Percentiles rank a stretch among this genome's conserved stretches.
Evolutionary conservation across 1,140 invertebrate species (phyloP).

Genomic region (Glomeris maerens): DNA sequence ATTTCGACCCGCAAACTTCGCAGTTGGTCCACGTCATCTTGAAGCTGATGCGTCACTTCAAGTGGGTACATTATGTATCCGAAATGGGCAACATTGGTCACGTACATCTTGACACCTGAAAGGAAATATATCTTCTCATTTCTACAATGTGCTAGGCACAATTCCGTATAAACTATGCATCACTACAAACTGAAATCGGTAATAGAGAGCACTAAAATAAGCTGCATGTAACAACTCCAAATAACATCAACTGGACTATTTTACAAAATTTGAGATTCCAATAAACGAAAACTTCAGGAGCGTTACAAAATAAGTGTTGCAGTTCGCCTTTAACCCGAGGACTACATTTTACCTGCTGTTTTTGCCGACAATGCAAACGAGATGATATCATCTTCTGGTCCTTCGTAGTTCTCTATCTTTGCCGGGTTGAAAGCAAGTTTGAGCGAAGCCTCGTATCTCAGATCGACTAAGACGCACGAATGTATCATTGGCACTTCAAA

Average conservation of each 20-base stretch:
- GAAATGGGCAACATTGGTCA: constrained; percentile 68
- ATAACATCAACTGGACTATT: no score
- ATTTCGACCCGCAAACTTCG: constrained; percentile 62
- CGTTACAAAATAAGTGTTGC: background rate
- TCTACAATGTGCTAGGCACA: no score
- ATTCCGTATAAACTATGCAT: no score
- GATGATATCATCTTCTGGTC: constrained; percentile 86
- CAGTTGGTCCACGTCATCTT: constrained; percentile 53
- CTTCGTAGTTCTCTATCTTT: constrained; percentile 46
- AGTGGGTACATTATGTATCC: constrained; percentile 72
- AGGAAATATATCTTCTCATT: constrained; percentile 25
- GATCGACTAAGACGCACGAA: constrained; percentile 66
- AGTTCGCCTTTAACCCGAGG: constrained; percentile 4
- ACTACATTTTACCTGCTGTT: constrained; percentile 37
- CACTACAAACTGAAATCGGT: no score
- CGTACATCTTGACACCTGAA: constrained; percentile 49
- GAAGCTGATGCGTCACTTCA: constrained; percentile 47
- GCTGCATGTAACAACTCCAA: no score
- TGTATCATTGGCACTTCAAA: constrained; percentile 85
- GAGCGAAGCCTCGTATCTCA: constrained; percentile 45
- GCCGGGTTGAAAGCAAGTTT: constrained; percentile 57
- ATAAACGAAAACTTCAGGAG: no score
- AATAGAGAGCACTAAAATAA: no score
- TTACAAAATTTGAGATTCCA: no score
- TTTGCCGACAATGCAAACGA: constrained; percentile 77